Percentiles rank a stretch among this genome's conserved stretches.
These are phyloP conservation scores for Melinaea menophilus DNA, from an alignment of 2,888 invertebrate genomes.

Conservation along the genomic window DNA sequence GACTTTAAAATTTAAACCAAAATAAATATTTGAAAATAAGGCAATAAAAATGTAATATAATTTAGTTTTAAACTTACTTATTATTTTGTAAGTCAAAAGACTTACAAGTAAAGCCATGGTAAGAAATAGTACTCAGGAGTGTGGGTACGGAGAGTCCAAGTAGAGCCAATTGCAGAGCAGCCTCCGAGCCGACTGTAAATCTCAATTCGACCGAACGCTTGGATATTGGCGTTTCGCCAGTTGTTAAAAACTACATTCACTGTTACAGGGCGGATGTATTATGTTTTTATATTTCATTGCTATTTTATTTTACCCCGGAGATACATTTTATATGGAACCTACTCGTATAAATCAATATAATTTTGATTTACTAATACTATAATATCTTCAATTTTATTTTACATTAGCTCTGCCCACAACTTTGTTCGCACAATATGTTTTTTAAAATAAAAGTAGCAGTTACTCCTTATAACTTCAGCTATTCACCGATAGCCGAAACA, in stretches of 20 bases:
- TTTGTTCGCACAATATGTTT: too few relatives aligned
- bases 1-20: background rate
- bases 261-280: background rate
- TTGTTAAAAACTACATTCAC: conserved; percentile 6
- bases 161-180: conserved; percentile 18
- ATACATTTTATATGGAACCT: background rate
- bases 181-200: conserved; percentile 47
- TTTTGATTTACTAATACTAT: background rate
- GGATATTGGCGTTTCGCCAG: conserved; percentile 49
- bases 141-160: background rate
- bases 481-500: too few relatives aligned
- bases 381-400: too few relatives aligned
- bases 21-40: background rate
- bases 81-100: too few relatives aligned
- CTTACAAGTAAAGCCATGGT: background rate
- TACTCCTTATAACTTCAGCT: too few relatives aligned
- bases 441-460: too few relatives aligned
- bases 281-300: conserved; percentile 6
- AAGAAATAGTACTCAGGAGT: conserved; percentile 1
- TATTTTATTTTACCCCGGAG: background rate
- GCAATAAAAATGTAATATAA: too few relatives aligned
- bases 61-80: too few relatives aligned
- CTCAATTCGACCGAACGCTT: conserved; percentile 56
- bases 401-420: too few relatives aligned
- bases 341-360: background rate